Evolutionary conservation across 2,113 vertebrate genomes (phyloP).

Genomic region (Lasiurus cinereus): DNA sequence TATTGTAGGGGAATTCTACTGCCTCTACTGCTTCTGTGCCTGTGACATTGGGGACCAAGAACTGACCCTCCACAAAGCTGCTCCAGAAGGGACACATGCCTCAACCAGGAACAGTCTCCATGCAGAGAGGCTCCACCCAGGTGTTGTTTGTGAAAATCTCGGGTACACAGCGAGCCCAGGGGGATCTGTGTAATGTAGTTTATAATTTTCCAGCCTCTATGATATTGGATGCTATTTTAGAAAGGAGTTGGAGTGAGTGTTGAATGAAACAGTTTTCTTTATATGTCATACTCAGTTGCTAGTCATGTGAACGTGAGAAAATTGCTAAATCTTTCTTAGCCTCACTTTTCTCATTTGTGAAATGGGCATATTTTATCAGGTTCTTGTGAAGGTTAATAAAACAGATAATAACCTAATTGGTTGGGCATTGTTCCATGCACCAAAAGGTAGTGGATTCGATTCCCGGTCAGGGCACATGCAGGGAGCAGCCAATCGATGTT

Average conservation of each 20-base stretch:
- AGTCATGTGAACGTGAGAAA: background rate
- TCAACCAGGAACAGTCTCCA: background rate
- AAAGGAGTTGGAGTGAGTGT: background rate
- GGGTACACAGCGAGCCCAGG: background rate
- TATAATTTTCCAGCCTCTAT: background rate
- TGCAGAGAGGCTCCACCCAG: background rate
- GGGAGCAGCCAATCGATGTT: too few relatives aligned
- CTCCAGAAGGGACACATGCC: background rate
- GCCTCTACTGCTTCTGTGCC: background rate
- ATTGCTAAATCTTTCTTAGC: background rate
- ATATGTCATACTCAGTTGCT: background rate
- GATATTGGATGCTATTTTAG: background rate
- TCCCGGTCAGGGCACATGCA: too few relatives aligned
- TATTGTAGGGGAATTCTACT: background rate
- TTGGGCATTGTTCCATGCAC: too few relatives aligned
- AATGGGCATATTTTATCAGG: background rate
- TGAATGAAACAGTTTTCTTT: background rate
- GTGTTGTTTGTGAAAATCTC: background rate
- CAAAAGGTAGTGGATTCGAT: too few relatives aligned
- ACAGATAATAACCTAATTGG: background rate
- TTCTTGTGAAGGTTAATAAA: slow-evolving; percentile 1
- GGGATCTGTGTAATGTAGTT: background rate
- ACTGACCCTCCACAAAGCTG: background rate
- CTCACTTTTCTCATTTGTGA: background rate
- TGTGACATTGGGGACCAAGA: background rate